These are phyloP conservation scores for Zoanthus gigantus DNA, from an alignment of 92 coral and sea anemone species.

Conservation along the genomic window DNA sequence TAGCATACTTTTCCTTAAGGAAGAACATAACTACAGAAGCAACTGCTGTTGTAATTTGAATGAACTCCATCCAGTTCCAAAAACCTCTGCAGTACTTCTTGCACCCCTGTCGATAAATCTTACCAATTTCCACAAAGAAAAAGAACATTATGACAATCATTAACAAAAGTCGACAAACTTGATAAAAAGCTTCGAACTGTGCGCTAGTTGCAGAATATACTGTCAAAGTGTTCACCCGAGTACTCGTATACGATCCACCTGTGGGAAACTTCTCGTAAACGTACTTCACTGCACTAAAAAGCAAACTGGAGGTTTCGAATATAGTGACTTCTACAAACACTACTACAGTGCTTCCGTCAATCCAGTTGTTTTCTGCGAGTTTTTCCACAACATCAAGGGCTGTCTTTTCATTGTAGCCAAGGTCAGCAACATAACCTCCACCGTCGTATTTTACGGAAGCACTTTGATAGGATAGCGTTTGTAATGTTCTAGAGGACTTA, in stretches of 20 bases:
- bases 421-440: slow-evolving; percentile 83
- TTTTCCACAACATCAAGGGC: slow-evolving; percentile 62
- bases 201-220: slow-evolving; percentile 74
- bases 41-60: slow-evolving; percentile 69
- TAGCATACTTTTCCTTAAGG: slow-evolving; percentile 71
- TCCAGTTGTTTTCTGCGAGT: slow-evolving; percentile 68
- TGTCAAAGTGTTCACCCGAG: slow-evolving; percentile 67
- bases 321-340: slow-evolving; percentile 81
- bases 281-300: slow-evolving; percentile 71
- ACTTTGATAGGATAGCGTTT: slow-evolving; percentile 65
- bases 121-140: slow-evolving; percentile 62
- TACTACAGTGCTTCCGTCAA: slow-evolving; percentile 71
- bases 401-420: slow-evolving; percentile 76
- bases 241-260: slow-evolving; percentile 63
- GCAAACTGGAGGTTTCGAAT: slow-evolving; percentile 75
- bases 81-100: slow-evolving; percentile 60
- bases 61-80: slow-evolving; percentile 84
- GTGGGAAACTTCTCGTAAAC: slow-evolving; percentile 79
- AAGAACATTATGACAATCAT: slow-evolving; percentile 76
- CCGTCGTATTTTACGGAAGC: slow-evolving; percentile 63
- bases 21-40: slow-evolving; percentile 72
- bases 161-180: slow-evolving; percentile 68
- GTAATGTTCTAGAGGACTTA: slow-evolving; percentile 58
- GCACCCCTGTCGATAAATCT: slow-evolving; percentile 57
- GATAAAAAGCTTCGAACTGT: slow-evolving; percentile 54